Evolutionary conservation across 2,113 vertebrate species (phyloP).

Genomic region (Cyrtonyx montezumae): DNA sequence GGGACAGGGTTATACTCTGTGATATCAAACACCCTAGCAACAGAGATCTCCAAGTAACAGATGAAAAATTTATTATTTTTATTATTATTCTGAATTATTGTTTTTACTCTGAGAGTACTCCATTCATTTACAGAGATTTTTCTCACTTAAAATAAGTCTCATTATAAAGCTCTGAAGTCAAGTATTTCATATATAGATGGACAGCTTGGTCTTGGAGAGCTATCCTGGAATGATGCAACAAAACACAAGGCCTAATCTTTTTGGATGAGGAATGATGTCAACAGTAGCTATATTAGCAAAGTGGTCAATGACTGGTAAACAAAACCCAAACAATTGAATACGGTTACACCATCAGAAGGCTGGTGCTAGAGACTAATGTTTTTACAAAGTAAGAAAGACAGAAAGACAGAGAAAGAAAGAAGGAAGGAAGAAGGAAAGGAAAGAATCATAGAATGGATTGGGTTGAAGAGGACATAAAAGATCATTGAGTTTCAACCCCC

Average conservation of each 20-base stretch:
- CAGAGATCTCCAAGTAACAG: slow-evolving; percentile 57
- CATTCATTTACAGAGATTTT: slow-evolving; percentile 8
- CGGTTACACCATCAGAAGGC: background rate
- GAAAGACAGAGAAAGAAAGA: no score
- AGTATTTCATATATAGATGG: slow-evolving; percentile 47
- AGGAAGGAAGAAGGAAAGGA: no score
- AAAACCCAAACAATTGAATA: slow-evolving; percentile 57
- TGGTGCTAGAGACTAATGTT: background rate
- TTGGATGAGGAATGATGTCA: slow-evolving; percentile 63
- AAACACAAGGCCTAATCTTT: slow-evolving; percentile 64
- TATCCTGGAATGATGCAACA: slow-evolving; percentile 40
- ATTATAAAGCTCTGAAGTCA: slow-evolving; percentile 48
- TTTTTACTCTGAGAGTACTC: background rate
- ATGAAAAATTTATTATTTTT: slow-evolving; percentile 50
- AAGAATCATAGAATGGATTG: no score
- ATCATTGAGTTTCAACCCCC: no score
- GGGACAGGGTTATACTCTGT: background rate
- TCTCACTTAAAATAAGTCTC: slow-evolving; percentile 28
- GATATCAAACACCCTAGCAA: slow-evolving; percentile 62
- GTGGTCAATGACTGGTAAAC: slow-evolving; percentile 64
- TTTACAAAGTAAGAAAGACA: background rate
- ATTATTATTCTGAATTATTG: slow-evolving; percentile 18
- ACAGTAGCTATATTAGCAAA: slow-evolving; percentile 70
- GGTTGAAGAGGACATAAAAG: no score
- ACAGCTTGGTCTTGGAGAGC: slow-evolving; percentile 48